Evolutionary conservation across 2,113 vertebrate genomes (phyloP).

Genomic region (Orthochromis indermauri): DNA sequence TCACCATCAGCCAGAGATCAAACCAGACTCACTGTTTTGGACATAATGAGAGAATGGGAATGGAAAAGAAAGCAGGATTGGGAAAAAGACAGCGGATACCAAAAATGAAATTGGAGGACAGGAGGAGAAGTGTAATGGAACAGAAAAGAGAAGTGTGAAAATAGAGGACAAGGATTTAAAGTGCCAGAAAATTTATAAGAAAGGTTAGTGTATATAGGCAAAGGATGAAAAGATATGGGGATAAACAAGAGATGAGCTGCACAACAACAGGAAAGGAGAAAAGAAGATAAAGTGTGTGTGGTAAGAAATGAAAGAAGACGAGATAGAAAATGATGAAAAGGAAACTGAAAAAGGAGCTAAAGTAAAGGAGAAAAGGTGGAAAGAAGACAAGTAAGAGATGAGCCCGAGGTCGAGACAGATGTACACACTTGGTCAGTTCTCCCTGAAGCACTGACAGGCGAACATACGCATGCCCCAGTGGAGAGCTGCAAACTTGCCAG

Average conservation of each 20-base stretch:
- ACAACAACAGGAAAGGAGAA: neutral
- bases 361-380: neutral
- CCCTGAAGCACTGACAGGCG: conserved; percentile 13
- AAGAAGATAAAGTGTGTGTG: neutral
- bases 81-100: neutral
- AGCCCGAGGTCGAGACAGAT: neutral
- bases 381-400: neutral
- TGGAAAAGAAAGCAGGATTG: neutral
- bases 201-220: neutral
- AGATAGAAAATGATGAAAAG: neutral
- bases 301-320: neutral
- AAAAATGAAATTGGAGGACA: neutral
- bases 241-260: neutral
- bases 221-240: neutral
- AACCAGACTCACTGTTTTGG: conserved; percentile 14
- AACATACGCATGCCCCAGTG: neutral
- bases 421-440: neutral
- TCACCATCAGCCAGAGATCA: conserved; percentile 28
- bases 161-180: neutral
- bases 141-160: neutral
- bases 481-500: neutral
- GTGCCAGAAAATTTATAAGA: neutral
- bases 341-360: neutral
- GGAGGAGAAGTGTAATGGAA: neutral
- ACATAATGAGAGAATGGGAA: neutral